Evolutionary conservation across 1,140 invertebrate genomes (phyloP).

Genomic region (Acromyrmex heyeri): DNA sequence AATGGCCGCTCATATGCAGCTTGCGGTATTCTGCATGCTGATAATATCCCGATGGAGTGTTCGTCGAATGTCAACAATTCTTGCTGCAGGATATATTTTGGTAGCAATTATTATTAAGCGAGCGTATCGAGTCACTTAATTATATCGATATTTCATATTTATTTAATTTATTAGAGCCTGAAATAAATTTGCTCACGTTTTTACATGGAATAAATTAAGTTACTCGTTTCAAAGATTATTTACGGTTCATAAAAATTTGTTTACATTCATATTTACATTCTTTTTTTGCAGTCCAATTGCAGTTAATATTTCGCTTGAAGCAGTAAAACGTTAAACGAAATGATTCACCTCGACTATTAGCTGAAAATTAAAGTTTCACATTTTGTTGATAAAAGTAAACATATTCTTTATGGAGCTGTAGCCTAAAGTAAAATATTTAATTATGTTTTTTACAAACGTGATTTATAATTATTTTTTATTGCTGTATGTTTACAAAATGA

Average conservation of each 20-base stretch:
- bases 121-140: not conserved
- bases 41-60: slow-evolving; percentile 17
- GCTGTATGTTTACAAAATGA: not conserved
- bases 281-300: not conserved
- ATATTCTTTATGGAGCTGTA: not conserved
- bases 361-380: not conserved
- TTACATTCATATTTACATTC: not conserved
- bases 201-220: not conserved
- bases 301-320: slow-evolving; percentile 6
- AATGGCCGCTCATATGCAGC: slow-evolving; percentile 27
- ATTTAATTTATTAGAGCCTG: not conserved
- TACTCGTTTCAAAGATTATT: slow-evolving; percentile 1
- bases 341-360: not conserved
- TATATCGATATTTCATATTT: not conserved
- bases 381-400: not conserved
- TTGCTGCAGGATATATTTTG: slow-evolving; percentile 12
- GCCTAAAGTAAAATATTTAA: not conserved
- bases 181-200: not conserved
- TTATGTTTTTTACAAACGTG: not conserved
- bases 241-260: not conserved
- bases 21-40: slow-evolving; percentile 21
- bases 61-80: slow-evolving; percentile 19
- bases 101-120: not conserved
- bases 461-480: not conserved
- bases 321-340: slow-evolving; percentile 9